Percentiles rank a stretch among this genome's conserved stretches.
Evolutionary conservation across 1,140 invertebrate genomes (phyloP).

Genomic region (Branchinecta lynchi): DNA sequence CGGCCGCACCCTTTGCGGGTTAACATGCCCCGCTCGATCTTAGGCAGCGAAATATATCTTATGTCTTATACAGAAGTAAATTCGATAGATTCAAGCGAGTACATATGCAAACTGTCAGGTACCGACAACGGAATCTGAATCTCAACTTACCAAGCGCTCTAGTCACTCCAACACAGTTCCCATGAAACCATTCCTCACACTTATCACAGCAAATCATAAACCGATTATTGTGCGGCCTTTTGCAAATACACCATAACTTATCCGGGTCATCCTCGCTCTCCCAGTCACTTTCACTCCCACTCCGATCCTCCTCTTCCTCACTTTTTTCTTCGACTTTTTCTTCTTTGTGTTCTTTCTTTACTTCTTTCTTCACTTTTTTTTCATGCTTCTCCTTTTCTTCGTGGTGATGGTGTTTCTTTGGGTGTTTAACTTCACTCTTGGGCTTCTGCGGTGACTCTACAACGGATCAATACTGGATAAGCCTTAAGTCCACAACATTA

Average conservation of each 20-base stretch:
- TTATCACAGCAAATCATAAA: constrained; percentile 97
- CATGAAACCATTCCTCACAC: constrained; percentile 95
- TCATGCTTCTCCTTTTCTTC: constrained; percentile 4
- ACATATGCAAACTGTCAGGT: not conserved
- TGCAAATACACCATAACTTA: constrained; percentile 87
- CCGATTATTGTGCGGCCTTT: constrained; percentile 82
- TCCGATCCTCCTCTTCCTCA: constrained; percentile 31
- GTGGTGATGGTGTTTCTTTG: too few species aligned
- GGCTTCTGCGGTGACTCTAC: too few species aligned
- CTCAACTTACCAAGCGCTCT: constrained; percentile 54
- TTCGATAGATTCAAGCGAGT: not conserved
- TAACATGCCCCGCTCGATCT: constrained; percentile 10
- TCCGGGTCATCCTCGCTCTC: constrained; percentile 83
- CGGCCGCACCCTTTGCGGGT: too few species aligned
- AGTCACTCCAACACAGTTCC: constrained; percentile 83
- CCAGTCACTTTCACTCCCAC: constrained; percentile 25
- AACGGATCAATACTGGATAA: too few species aligned
- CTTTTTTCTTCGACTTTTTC: constrained; percentile 37
- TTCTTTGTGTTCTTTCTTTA: constrained; percentile 23
- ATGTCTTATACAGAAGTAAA: not conserved
- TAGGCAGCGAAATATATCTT: not conserved
- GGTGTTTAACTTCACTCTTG: too few species aligned
- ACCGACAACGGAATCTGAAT: not conserved
- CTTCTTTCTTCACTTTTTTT: constrained; percentile 12
- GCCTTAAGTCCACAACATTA: too few species aligned